phyloP scores from a whole-genome alignment of 2,888 invertebrate species.

The Thera britannica region DNA sequence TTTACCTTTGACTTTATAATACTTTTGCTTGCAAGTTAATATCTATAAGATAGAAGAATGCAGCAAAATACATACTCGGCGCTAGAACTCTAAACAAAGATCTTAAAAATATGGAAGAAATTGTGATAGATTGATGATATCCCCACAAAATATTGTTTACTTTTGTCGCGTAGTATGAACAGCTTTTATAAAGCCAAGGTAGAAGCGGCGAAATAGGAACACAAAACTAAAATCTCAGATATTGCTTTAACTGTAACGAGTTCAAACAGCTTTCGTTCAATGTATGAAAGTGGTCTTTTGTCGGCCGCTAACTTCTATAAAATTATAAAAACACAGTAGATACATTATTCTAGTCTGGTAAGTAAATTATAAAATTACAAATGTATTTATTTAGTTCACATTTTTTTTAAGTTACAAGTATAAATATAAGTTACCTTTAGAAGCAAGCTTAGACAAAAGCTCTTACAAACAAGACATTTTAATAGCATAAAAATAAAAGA shows the following conservation, averaged over 20 bases:
- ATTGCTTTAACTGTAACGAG: conserved; percentile 27
- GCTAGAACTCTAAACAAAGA: neutral
- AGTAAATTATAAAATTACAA: conserved; percentile 33
- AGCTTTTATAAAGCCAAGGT: conserved; percentile 15
- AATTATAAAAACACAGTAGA: conserved; percentile 17
- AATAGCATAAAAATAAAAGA: conserved; percentile 30
- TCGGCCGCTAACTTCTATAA: conserved; percentile 22
- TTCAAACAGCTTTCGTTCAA: conserved; percentile 16
- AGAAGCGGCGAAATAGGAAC: conserved; percentile 33
- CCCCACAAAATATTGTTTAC: neutral
- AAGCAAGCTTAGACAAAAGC: conserved; percentile 24
- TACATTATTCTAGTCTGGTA: conserved; percentile 15
- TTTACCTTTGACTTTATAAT: conserved; percentile 3
- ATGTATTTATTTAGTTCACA: conserved; percentile 17
- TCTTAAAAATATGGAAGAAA: neutral
- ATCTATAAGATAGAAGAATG: conserved; percentile 10
- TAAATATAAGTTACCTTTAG: conserved; percentile 15
- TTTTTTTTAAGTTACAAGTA: conserved; percentile 14
- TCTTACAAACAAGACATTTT: conserved; percentile 28
- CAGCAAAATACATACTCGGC: conserved; percentile 4
- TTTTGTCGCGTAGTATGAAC: neutral
- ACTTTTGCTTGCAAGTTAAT: conserved; percentile 1
- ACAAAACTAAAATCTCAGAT: conserved; percentile 34
- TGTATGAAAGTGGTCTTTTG: conserved; percentile 25
- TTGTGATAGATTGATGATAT: neutral